Conservation (phyloP, 2,888 invertebrate species). For the Lacanobia oleracea region DNA sequence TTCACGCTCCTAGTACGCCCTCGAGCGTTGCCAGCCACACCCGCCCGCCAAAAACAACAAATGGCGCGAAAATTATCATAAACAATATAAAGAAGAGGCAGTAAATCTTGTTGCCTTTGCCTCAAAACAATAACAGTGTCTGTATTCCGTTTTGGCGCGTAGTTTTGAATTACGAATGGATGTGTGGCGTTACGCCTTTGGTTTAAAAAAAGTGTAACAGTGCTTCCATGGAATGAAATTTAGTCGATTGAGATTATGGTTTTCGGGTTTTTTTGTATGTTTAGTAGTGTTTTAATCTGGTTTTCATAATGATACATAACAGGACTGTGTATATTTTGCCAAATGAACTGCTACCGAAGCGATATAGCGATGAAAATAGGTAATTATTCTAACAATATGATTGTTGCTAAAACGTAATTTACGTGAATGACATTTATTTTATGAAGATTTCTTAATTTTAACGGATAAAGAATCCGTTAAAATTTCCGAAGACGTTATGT, state of each 20-base stretch:
- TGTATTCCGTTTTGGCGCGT: constrained; percentile 49
- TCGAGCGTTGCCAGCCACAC: constrained; percentile 78
- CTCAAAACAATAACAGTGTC: constrained; percentile 54
- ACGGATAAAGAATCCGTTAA: too few species aligned
- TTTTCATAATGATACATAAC: constrained; percentile 84
- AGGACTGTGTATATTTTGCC: constrained; percentile 88
- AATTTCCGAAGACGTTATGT: too few species aligned
- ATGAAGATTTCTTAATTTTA: not conserved
- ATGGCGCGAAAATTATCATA: constrained; percentile 78
- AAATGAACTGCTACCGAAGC: constrained; percentile 87
- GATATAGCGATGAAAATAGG: constrained; percentile 85
- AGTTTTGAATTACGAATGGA: constrained; percentile 30
- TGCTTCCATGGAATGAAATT: constrained; percentile 43
- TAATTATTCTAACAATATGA: constrained; percentile 65
- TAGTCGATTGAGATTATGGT: constrained; percentile 21
- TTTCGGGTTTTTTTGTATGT: not conserved
- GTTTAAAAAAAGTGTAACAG: constrained; percentile 26
- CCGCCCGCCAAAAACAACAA: constrained; percentile 73
- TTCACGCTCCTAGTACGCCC: constrained; percentile 80
- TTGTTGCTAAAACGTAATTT: constrained; percentile 6
- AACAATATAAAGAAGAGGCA: constrained; percentile 54
- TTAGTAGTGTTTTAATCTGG: constrained; percentile 39
- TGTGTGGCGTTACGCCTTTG: constrained; percentile 1
- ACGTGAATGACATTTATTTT: not conserved
- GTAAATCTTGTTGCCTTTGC: constrained; percentile 55